These are phyloP conservation scores for Anoplius nigerrimus DNA, from an alignment of 2,888 invertebrate species.

Conservation along the genomic window DNA sequence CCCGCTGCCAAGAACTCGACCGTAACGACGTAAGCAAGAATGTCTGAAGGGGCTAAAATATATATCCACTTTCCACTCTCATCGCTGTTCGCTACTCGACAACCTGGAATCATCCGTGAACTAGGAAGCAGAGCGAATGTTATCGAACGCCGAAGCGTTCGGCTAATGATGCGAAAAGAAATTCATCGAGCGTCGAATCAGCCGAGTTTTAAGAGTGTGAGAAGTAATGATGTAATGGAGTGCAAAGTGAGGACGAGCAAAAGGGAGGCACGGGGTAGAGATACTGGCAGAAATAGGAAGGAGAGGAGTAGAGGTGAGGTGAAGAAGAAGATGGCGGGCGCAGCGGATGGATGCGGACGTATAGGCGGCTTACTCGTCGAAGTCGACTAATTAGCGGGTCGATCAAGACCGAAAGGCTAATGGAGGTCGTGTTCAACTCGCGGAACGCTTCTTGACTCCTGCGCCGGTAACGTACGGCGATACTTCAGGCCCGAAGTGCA, in stretches of 20 bases:
- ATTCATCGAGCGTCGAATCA: too few relatives aligned
- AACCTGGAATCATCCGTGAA: too few relatives aligned
- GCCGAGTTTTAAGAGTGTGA: background rate
- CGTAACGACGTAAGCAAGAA: too few relatives aligned
- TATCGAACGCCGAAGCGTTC: too few relatives aligned
- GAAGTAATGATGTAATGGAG: background rate
- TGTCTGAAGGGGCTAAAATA: too few relatives aligned
- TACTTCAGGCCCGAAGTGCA: conserved; percentile 33
- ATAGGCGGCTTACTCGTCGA: conserved; percentile 30
- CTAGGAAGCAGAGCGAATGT: too few relatives aligned
- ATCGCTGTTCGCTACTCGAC: too few relatives aligned
- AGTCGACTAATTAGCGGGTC: conserved; percentile 58
- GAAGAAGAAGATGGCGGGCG: conserved; percentile 19
- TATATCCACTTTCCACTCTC: too few relatives aligned
- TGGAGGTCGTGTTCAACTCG: conserved; percentile 58
- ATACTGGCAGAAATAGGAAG: background rate
- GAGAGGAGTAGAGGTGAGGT: conserved; percentile 3
- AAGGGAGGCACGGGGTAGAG: conserved; percentile 8
- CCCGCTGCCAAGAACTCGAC: too few relatives aligned
- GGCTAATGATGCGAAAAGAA: too few relatives aligned
- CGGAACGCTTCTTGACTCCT: conserved; percentile 52
- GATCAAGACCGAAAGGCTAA: conserved; percentile 58
- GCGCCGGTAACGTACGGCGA: conserved; percentile 39
- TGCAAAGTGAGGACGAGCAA: background rate
- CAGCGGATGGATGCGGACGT: background rate